These are phyloP conservation scores for Ennomos quercinarius DNA, from an alignment of 2,888 invertebrate species.

Conservation along the genomic window DNA sequence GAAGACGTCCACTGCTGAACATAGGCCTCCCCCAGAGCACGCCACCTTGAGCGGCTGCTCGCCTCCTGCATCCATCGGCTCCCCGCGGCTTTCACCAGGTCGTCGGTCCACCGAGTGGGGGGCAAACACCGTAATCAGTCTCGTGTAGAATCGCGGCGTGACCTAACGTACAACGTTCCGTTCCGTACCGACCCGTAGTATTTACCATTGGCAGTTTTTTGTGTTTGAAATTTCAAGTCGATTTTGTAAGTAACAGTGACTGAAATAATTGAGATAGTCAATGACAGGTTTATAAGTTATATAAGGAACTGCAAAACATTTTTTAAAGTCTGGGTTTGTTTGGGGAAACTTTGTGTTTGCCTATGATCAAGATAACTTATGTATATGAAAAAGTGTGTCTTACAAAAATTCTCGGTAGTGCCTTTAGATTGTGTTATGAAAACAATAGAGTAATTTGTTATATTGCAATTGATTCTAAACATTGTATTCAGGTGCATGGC, in stretches of 20 bases:
- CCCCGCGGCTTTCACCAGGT: no score
- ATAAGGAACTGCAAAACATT: neutral
- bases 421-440: no score
- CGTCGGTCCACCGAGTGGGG: no score
- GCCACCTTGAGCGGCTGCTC: no score
- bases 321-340: no score
- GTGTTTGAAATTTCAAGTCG: conserved; percentile 34
- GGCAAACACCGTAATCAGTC: conserved; percentile 59
- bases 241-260: conserved; percentile 33
- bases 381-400: neutral
- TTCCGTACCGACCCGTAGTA: conserved; percentile 23
- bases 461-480: no score
- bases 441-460: no score
- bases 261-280: neutral
- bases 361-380: neutral
- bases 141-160: conserved; percentile 57
- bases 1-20: no score
- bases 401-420: no score
- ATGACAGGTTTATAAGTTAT: conserved; percentile 1
- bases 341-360: neutral
- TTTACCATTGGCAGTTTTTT: conserved; percentile 8
- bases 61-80: no score
- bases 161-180: conserved; percentile 52
- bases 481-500: no score
- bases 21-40: no score